Base-by-base conservation (phyloP, 92 coral and sea anemone species). In the Parazoanthus swiftii region DNA sequence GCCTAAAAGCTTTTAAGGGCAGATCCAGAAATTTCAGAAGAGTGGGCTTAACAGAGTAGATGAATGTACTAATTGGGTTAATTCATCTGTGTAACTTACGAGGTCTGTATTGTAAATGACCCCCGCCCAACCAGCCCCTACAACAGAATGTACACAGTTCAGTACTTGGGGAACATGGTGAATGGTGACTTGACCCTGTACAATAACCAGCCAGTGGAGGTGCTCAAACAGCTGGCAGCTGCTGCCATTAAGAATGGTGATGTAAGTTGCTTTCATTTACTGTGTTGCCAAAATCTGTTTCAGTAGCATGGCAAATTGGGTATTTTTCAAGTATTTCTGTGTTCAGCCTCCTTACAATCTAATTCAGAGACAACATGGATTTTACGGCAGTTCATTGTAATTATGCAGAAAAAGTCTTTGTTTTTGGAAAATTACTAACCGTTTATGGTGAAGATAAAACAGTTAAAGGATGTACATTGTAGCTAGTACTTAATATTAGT, bases 141-240 rank as follows among this genome's bases (percentile, higher is more conserved):
- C 93, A 91, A 92, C 92, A 93, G 87, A 85, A 56, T 95, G 79
- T 95, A 93, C 91, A 95, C 95, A 35, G 99, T 97, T 39, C 92
- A 97, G 86, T 97, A 97, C 86, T 91, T 97, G 66, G 94, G 98
- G 23, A 97, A 97, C 84, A 94, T 97, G 95, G 91, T 87, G 23
- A 89, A 90, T 82, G 99, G 99, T 35, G 86, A 85, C 37, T 82
- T 76, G 46, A 95, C 94, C 25, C 86, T 92, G n/a, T 97, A 97
- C 82, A 86, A 92, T 26, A 97, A 97, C 79, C 98, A 95, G 86
- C 93, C 99, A 5, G 84, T 95, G 37, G 96, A 94, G 4, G 96
- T 92, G 29, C 92, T 97, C 37, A 97, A 97, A 85, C 86, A 91
- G 77, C 79, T 95, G 36, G 92, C 98, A 3, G 98, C 98, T 5